These are phyloP conservation scores for Eristalis arbustorum DNA, from an alignment of 2,888 invertebrate species.

Conservation along the genomic window DNA sequence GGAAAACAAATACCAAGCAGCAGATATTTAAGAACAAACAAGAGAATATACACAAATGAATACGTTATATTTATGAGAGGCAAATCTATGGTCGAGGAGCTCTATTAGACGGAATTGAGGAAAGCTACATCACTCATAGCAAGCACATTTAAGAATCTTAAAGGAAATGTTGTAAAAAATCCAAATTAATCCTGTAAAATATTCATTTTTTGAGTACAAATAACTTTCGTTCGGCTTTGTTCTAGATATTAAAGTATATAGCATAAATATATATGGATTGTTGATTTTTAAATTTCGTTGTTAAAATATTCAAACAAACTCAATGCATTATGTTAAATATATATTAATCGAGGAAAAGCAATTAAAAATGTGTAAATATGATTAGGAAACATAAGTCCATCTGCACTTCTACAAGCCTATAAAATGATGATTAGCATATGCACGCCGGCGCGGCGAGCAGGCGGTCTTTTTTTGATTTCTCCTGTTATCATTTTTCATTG, in stretches of 20 bases:
- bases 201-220: constrained; percentile 59
- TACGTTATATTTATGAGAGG: constrained; percentile 1
- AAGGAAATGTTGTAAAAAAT: constrained; percentile 22
- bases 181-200: background rate
- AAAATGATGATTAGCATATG: background rate
- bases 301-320: constrained; percentile 19
- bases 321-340: background rate
- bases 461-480: background rate
- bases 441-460: background rate
- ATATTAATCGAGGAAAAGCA: background rate
- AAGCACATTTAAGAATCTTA: background rate
- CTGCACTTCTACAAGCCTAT: background rate
- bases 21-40: background rate
- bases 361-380: background rate
- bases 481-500: too few species aligned
- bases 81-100: background rate
- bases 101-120: constrained; percentile 53
- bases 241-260: constrained; percentile 47
- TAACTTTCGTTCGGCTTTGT: constrained; percentile 22
- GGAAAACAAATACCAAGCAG: background rate
- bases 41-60: background rate
- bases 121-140: background rate
- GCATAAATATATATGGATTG: constrained; percentile 65
- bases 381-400: background rate
- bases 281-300: constrained; percentile 64